Conservation (phyloP, 2,113 vertebrate species). For the Rhynchopsitta pachyrhyncha region DNA sequence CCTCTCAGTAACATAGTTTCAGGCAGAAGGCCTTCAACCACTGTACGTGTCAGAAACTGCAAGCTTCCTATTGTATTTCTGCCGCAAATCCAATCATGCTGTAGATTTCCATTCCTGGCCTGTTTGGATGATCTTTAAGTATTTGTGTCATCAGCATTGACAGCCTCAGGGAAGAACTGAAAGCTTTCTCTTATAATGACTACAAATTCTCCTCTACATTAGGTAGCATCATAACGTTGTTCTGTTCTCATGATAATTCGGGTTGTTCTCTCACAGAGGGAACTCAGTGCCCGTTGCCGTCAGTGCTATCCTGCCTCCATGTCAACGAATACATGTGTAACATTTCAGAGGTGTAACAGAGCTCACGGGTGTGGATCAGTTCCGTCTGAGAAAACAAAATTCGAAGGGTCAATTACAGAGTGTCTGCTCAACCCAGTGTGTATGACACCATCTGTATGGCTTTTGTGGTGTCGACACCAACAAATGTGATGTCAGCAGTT, state of each 20-base stretch:
- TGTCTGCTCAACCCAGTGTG: not conserved
- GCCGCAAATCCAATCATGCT: not conserved
- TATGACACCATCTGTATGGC: not conserved
- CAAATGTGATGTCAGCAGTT: not conserved
- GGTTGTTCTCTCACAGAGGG: not conserved
- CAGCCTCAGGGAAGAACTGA: too few relatives aligned
- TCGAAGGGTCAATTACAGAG: not conserved
- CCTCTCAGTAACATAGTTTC: not conserved
- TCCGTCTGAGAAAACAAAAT: not conserved
- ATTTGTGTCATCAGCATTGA: not conserved
- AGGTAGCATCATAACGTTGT: not conserved
- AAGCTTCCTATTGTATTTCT: not conserved
- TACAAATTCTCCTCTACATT: not conserved
- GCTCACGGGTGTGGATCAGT: not conserved
- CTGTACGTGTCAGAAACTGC: not conserved
- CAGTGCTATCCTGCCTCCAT: not conserved
- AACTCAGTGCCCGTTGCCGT: not conserved
- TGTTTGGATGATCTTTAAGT: not conserved
- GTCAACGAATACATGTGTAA: not conserved
- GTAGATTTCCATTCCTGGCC: not conserved
- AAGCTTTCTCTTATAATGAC: not conserved
- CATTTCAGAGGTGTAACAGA: not conserved
- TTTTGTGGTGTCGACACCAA: not conserved
- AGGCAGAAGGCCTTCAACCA: not conserved
- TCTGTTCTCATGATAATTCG: not conserved